Conservation (phyloP, 2,113 vertebrate species). For the Cettia cetti region DNA sequence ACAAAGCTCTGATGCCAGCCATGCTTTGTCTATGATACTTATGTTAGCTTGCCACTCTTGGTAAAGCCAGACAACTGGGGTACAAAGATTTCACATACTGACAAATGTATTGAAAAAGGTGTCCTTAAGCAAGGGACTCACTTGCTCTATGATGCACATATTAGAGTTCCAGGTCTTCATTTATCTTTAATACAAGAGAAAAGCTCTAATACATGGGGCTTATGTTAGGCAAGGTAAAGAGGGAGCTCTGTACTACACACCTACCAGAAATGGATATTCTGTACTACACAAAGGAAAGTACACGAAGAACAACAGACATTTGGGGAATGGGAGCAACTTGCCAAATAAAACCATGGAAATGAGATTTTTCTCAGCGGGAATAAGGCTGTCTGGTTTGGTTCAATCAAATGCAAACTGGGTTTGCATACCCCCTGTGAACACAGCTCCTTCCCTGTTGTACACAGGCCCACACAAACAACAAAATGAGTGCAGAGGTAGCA, state of each 20-base stretch:
- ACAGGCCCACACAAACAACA: neutral
- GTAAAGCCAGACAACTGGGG: neutral
- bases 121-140: neutral
- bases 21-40: neutral
- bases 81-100: neutral
- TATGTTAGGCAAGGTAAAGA: neutral
- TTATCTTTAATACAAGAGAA: neutral
- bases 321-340: neutral
- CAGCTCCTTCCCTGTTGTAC: neutral
- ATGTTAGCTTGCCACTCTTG: neutral
- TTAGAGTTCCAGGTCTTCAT: neutral
- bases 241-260: neutral
- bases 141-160: neutral
- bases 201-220: neutral
- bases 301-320: neutral
- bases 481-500: neutral
- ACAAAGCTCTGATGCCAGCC: neutral
- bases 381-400: neutral
- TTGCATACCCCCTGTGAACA: too few species aligned
- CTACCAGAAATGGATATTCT: neutral
- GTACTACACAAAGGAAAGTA: neutral
- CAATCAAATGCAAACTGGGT: neutral
- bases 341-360: neutral
- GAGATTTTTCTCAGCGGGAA: neutral
- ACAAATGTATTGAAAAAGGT: neutral